Evolutionary conservation across 2,113 vertebrate genomes (phyloP).

Genomic region (Nothoprocta perdicaria): DNA sequence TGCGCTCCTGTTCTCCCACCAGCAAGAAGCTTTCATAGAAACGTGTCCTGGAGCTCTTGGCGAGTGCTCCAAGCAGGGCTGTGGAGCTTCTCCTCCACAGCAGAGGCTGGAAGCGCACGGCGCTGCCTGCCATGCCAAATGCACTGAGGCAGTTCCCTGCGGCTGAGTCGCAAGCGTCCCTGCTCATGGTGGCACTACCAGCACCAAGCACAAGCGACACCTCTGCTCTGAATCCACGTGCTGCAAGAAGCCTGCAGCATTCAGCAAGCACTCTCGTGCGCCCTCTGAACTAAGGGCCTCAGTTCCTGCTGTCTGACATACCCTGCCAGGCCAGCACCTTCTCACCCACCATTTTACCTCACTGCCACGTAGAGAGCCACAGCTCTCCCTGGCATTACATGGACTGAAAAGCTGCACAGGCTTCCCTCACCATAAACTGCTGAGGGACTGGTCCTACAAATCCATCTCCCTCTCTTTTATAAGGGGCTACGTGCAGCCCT

Average conservation of each 20-base stretch:
- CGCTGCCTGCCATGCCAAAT: not conserved
- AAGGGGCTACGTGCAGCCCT: not conserved
- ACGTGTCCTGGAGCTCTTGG: not conserved
- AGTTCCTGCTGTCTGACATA: not conserved
- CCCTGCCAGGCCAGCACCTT: not conserved
- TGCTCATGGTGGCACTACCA: slow-evolving; percentile 22
- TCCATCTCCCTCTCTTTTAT: not conserved
- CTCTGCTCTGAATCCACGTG: slow-evolving; percentile 11
- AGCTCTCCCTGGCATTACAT: fast-evolving
- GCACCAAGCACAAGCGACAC: not conserved
- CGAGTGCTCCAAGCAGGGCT: fast-evolving
- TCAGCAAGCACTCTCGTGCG: not conserved
- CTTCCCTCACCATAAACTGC: not conserved
- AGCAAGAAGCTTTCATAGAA: fast-evolving
- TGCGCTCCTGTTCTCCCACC: fast-evolving
- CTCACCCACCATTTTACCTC: not conserved
- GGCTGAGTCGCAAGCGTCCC: not conserved
- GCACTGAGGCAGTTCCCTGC: not conserved
- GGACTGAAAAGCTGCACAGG: not conserved
- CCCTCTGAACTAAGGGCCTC: not conserved
- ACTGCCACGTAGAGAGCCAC: not conserved
- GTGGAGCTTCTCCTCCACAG: fast-evolving
- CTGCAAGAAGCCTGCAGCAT: not conserved
- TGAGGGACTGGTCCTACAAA: not conserved
- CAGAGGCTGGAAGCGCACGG: fast-evolving